Conservation (phyloP, 2,888 invertebrate species). For the Cotesia congregata region DNA sequence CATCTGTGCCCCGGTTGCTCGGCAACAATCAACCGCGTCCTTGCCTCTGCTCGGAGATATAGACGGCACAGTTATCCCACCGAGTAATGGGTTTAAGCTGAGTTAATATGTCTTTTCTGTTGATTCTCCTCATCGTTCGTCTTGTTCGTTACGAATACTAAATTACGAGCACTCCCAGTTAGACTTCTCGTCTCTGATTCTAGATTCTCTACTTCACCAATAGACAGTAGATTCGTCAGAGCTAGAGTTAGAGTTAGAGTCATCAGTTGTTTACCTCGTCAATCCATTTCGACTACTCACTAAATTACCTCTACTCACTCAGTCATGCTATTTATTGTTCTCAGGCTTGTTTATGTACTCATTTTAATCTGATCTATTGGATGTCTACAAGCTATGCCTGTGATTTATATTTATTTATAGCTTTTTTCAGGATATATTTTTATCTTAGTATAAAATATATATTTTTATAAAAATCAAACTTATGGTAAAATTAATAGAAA, state of each 20-base stretch:
- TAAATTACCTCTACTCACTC: slow-evolving; percentile 29
- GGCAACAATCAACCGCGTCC: slow-evolving; percentile 35
- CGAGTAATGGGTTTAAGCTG: slow-evolving; percentile 22
- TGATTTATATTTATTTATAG: too few species aligned
- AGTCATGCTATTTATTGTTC: slow-evolving; percentile 39
- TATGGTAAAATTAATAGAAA: too few species aligned
- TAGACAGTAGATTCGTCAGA: slow-evolving; percentile 20
- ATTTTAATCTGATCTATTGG: background rate
- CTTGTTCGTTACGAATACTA: slow-evolving; percentile 56
- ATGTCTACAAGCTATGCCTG: background rate
- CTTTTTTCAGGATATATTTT: too few species aligned
- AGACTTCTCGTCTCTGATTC: too few species aligned
- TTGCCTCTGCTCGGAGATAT: slow-evolving; percentile 6
- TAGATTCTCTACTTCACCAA: too few species aligned
- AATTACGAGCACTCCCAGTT: too few species aligned
- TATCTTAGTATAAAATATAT: too few species aligned
- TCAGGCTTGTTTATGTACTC: background rate
- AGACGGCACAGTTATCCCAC: slow-evolving; percentile 4
- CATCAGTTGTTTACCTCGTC: slow-evolving; percentile 46
- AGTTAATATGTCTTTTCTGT: slow-evolving; percentile 32
- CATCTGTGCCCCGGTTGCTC: slow-evolving; percentile 19
- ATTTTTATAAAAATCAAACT: too few species aligned
- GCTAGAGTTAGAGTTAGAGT: slow-evolving; percentile 38
- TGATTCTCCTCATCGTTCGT: slow-evolving; percentile 44
- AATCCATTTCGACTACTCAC: slow-evolving; percentile 25